phyloP scores from a whole-genome alignment of 2,888 invertebrate species.

The Eilema sororculum region DNA sequence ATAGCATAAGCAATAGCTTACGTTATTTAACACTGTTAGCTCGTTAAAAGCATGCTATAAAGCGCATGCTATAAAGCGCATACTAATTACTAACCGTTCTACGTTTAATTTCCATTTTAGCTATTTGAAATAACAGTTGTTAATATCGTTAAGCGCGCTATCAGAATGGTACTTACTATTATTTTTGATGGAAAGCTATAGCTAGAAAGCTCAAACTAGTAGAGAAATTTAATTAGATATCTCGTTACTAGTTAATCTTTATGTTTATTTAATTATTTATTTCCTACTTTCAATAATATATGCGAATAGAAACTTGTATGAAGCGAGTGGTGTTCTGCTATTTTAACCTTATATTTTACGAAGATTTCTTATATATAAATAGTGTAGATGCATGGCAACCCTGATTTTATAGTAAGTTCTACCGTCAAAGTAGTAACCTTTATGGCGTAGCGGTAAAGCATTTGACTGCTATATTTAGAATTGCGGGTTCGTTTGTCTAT shows the following conservation, averaged over 20 bases:
- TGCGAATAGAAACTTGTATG: not conserved
- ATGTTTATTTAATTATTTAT: slow-evolving; percentile 13
- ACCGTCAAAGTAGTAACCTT: no score
- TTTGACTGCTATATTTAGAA: no score
- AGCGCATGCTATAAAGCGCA: not conserved
- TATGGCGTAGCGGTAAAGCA: no score
- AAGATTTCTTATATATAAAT: no score
- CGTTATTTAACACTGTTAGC: not conserved
- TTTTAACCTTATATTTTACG: not conserved
- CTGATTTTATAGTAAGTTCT: no score
- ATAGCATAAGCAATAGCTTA: not conserved
- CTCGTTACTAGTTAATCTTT: slow-evolving; percentile 11
- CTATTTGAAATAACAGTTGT: slow-evolving; percentile 3
- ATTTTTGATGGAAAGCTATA: slow-evolving; percentile 3
- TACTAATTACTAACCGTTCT: not conserved
- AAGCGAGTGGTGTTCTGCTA: not conserved
- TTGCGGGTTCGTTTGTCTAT: no score
- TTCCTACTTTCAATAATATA: slow-evolving; percentile 10
- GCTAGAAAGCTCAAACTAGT: slow-evolving; percentile 11
- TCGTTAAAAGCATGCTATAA: not conserved
- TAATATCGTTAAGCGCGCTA: not conserved
- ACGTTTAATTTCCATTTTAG: slow-evolving; percentile 3
- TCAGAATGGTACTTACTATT: not conserved
- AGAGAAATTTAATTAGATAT: slow-evolving; percentile 12
- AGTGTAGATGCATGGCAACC: no score